These are phyloP conservation scores for Andrena marginata DNA, from an alignment of 2,888 invertebrate species.

Conservation along the genomic window DNA sequence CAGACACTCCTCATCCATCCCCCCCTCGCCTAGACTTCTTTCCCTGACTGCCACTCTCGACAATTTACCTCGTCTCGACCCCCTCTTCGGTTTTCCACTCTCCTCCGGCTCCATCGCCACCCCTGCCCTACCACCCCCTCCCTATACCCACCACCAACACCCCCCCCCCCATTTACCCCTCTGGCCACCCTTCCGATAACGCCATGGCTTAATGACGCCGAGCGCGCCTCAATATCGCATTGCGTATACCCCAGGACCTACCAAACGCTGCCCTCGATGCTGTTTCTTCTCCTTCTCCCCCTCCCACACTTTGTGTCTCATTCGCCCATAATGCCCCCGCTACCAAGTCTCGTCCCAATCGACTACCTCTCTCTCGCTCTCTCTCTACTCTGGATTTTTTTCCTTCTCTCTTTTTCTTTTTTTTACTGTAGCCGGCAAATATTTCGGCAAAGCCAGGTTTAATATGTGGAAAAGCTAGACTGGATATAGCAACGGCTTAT, in stretches of 20 bases:
- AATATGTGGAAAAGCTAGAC: conserved; percentile 81
- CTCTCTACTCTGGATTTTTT: not conserved
- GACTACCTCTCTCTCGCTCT: not conserved
- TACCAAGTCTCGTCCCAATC: conserved; percentile 6
- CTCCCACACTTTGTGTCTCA: conserved; percentile 10
- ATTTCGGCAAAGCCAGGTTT: conserved; percentile 73
- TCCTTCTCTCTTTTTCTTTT: conserved; percentile 32
- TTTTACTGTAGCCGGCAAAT: conserved; percentile 51
- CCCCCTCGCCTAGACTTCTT: conserved; percentile 66
- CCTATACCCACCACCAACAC: not conserved
- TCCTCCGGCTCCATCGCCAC: conserved; percentile 46
- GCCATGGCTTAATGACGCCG: conserved; percentile 76
- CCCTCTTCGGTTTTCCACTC: conserved; percentile 57
- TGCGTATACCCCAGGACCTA: conserved; percentile 61
- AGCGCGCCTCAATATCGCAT: conserved; percentile 78
- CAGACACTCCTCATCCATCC: conserved; percentile 82
- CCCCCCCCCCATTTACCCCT: conserved; percentile 24
- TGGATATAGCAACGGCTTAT: conserved; percentile 78
- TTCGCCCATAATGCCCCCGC: conserved; percentile 12
- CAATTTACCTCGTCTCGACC: conserved; percentile 79
- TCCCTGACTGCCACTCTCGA: conserved; percentile 80
- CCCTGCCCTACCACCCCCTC: conserved; percentile 6
- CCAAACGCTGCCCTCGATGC: conserved; percentile 53
- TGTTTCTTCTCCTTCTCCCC: conserved; percentile 52
- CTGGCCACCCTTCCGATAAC: conserved; percentile 69